Percentiles rank a stretch among this genome's conserved stretches.
phyloP scores from a whole-genome alignment of 2,113 vertebrate genomes.

The Phainopepla nitens region DNA sequence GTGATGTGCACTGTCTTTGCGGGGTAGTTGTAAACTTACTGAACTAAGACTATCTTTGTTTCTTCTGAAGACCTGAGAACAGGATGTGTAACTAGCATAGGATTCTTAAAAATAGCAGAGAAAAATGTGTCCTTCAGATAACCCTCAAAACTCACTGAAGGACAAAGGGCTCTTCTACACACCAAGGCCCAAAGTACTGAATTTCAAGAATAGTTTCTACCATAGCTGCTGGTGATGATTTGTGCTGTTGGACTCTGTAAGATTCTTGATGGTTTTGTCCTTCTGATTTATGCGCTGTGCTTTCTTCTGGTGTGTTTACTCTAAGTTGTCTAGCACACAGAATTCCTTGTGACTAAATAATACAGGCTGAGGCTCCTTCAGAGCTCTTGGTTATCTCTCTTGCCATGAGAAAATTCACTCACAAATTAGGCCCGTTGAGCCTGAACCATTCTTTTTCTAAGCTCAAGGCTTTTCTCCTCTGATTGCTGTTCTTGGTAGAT shows the following conservation, averaged over 20 bases:
- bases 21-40: background rate
- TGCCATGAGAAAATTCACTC: background rate
- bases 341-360: conserved; percentile 1
- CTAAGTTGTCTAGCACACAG: background rate
- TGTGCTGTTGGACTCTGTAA: background rate
- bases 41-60: conserved; percentile 28
- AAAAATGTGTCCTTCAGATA: background rate
- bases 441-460: conserved; percentile 8
- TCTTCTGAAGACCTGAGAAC: conserved; percentile 9
- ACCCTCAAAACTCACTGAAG: background rate
- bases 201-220: background rate
- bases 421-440: conserved; percentile 33
- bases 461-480: background rate
- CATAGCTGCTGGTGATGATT: background rate
- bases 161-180: background rate
- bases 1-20: background rate
- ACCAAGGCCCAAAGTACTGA: background rate
- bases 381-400: conserved; percentile 35
- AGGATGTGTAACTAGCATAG: background rate
- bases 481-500: background rate
- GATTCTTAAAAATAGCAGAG: background rate
- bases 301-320: background rate
- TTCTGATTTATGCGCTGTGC: background rate
- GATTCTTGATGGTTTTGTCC: background rate
- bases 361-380: conserved; percentile 2